A percentile compares a stretch with the other conserved stretches of the same genome.
Evolutionary conservation across 2,888 invertebrate species (phyloP).

Genomic region (Busseola fusca): DNA sequence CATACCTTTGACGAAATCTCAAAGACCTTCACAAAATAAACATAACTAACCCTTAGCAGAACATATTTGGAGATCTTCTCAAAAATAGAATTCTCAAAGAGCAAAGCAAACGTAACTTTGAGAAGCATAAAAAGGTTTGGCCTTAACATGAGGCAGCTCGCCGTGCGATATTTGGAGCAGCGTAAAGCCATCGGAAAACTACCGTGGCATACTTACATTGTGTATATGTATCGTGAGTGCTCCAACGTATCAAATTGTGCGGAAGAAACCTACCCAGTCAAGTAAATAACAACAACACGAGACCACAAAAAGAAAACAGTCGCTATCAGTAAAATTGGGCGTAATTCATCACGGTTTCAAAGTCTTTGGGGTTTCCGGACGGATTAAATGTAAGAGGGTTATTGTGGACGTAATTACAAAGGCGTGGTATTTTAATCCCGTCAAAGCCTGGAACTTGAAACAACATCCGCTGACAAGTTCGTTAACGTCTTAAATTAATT

Average conservation of each 20-base stretch:
- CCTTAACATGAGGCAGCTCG: conserved; percentile 40
- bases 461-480: conserved; percentile 75
- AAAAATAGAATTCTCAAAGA: conserved; percentile 33
- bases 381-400: conserved; percentile 66
- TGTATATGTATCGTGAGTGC: conserved; percentile 27
- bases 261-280: conserved; percentile 53
- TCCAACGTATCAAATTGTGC: conserved; percentile 58
- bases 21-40: conserved; percentile 3
- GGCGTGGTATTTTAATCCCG: conserved; percentile 74
- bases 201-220: conserved; percentile 31
- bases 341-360: conserved; percentile 42
- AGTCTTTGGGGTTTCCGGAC: conserved; percentile 53
- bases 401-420: conserved; percentile 72
- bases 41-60: background rate
- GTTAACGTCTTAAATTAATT: conserved; percentile 81
- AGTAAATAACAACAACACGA: conserved; percentile 60
- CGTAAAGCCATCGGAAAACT: conserved; percentile 53
- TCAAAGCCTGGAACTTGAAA: conserved; percentile 73
- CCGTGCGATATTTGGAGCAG: conserved; percentile 48
- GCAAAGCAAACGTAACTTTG: conserved; percentile 38
- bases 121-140: conserved; percentile 52
- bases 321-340: conserved; percentile 42
- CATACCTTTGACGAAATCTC: conserved; percentile 14
- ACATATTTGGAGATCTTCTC: conserved; percentile 16
- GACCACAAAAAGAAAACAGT: conserved; percentile 26